Conservation (phyloP, 2,888 invertebrate genomes). For the Eristalis pertinax region DNA sequence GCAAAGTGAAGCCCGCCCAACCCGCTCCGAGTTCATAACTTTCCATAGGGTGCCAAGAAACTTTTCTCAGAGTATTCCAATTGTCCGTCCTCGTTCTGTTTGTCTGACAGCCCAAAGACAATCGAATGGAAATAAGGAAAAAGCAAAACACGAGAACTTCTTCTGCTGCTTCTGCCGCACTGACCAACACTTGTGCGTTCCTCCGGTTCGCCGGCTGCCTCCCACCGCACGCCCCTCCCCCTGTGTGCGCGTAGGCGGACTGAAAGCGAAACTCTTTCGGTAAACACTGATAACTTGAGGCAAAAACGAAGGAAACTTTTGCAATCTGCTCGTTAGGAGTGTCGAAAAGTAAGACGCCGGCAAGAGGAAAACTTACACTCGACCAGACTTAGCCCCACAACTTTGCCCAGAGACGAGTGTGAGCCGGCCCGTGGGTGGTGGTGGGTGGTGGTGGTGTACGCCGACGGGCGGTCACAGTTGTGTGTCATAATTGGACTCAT, state of each 20-base stretch:
- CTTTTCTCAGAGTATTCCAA: neutral
- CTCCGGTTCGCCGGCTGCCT: neutral
- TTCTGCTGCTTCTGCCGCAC: neutral
- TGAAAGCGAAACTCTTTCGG: neutral
- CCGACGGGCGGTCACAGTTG: neutral
- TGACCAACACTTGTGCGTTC: constrained; percentile 33
- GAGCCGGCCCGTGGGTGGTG: neutral
- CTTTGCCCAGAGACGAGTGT: neutral
- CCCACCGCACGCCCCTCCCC: neutral
- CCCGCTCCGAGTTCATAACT: constrained; percentile 6
- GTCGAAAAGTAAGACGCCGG: constrained; percentile 13
- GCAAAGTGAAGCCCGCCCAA: neutral
- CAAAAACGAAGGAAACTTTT: constrained; percentile 9
- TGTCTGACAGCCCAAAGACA: constrained; percentile 9
- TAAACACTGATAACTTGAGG: constrained; percentile 16
- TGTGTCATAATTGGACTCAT: constrained; percentile 23
- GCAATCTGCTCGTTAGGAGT: constrained; percentile 35
- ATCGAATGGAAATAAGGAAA: constrained; percentile 7
- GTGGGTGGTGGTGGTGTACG: too few relatives aligned
- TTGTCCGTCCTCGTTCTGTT: neutral
- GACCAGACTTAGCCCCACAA: neutral
- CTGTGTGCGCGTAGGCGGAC: neutral
- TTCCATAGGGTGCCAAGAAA: constrained; percentile 30
- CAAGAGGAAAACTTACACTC: neutral
- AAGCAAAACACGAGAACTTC: too few relatives aligned